Evolutionary conservation across 2,113 vertebrate species (phyloP), one percentile per base, ranked within the genome.

Genomic region (Rana temporaria): DNA sequence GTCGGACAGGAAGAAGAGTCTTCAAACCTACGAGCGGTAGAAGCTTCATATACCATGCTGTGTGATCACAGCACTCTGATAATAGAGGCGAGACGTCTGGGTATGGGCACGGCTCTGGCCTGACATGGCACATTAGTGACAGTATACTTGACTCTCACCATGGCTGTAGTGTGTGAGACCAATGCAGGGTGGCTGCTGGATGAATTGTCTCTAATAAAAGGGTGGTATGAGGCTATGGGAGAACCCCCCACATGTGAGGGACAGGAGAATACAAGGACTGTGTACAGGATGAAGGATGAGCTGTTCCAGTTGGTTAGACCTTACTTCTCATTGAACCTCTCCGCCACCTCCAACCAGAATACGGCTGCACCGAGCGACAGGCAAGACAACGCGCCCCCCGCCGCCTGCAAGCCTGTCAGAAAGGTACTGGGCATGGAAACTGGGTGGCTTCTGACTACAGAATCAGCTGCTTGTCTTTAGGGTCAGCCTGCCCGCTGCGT

Each of bases 131-230:
- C 6, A 9, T 14, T 34, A 15, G 20, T 77, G 9, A 30, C 8
- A 12, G 42, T 14, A 11, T 0, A 5, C 7, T 5, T 38, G 34
- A 2, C 5, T 8, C 34, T 38, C 1, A 2, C 34, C 15, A 99
- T 98, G 97, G 91, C 97, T 0, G 87, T 96, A 38, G 75, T 97
- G 30, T 72, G 86, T 6, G 80, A 79, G 9, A 81, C 89, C 77
- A 1, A 84, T 0, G 68, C 5, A 0, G 97, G 96, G 2, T 98
- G 95, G 93, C 88, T 98, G 0, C 5, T 99, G 85, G 95, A 98
- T 84, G 87, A 96, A 1, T 88, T 93, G 20, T 86, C 93, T 1
- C 93, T 95, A n/a, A 90, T 96, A 60, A 94, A 95, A 75, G 90
- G 85, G 56, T 82, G 80, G 80, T 82, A 82, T n/a, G 19, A 59